A percentile compares a stretch with the other conserved stretches of the same genome.
Evolutionary conservation across 2,888 invertebrate species (phyloP).

Genomic region (Xestobium rufovillosum): DNA sequence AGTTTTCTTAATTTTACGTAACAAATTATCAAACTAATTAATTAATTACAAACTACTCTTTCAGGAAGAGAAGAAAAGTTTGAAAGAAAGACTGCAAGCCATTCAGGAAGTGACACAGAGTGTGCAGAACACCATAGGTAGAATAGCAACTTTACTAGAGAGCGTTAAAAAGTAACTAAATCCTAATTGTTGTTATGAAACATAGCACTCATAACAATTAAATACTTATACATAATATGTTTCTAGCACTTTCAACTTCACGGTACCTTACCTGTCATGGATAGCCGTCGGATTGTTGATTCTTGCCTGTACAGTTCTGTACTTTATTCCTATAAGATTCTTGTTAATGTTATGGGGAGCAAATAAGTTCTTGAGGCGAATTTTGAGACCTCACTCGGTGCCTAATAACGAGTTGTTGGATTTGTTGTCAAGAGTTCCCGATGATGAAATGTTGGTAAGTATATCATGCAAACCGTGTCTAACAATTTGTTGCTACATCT

Average conservation of each 20-base stretch:
- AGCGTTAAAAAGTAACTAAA: constrained; percentile 81
- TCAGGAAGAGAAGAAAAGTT: constrained; percentile 89
- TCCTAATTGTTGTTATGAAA: constrained; percentile 4
- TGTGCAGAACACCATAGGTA: constrained; percentile 93
- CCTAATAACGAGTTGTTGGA: constrained; percentile 96
- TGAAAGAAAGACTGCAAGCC: constrained; percentile 88
- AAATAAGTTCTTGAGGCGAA: constrained; percentile 92
- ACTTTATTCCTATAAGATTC: constrained; percentile 81
- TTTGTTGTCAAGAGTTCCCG: constrained; percentile 88
- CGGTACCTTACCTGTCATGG: constrained; percentile 92
- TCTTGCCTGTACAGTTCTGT: constrained; percentile 70
- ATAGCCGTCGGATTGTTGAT: constrained; percentile 75
- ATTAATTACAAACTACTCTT: constrained; percentile 18
- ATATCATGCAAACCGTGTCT: no score
- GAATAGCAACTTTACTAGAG: constrained; percentile 89
- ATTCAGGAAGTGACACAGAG: constrained; percentile 96
- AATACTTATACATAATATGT: constrained; percentile 14
- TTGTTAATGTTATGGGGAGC: constrained; percentile 86
- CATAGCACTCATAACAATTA: background rate
- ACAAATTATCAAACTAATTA: no score
- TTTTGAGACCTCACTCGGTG: constrained; percentile 87
- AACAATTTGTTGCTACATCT: no score
- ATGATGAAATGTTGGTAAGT: constrained; percentile 85
- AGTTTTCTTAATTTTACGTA: no score
- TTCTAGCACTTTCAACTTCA: constrained; percentile 88